Evolutionary conservation across 92 coral and sea anemone genomes (phyloP).

Genomic region (Zoanthus sansibaricus): DNA sequence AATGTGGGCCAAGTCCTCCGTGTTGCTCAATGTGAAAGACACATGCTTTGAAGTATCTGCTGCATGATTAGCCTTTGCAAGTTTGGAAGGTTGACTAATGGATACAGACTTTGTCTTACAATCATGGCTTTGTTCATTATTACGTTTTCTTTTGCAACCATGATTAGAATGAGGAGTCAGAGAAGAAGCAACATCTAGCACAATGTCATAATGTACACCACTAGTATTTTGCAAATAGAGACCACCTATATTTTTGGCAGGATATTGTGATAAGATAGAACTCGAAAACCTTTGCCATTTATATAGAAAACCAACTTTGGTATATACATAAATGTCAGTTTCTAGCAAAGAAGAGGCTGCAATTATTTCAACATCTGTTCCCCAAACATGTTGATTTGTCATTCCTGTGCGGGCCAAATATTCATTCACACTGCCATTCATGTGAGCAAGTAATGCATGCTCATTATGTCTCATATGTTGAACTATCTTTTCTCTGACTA

Average conservation of each 20-base stretch:
- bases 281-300: slow-evolving; percentile 73
- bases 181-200: slow-evolving; percentile 62
- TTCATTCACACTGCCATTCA: slow-evolving; percentile 54
- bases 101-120: background rate
- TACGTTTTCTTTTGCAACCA: slow-evolving; percentile 25
- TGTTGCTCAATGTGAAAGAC: slow-evolving; percentile 6
- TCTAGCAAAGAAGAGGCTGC: slow-evolving; percentile 18
- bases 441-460: slow-evolving; percentile 53
- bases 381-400: slow-evolving; percentile 47
- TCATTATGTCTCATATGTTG: slow-evolving; percentile 28
- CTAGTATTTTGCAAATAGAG: slow-evolving; percentile 67
- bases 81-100: slow-evolving; percentile 13
- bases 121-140: slow-evolving; percentile 8
- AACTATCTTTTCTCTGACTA: slow-evolving; percentile 21
- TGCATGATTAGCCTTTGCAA: slow-evolving; percentile 39
- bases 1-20: slow-evolving; percentile 13
- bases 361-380: slow-evolving; percentile 37
- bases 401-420: slow-evolving; percentile 56
- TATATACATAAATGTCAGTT: slow-evolving; percentile 65
- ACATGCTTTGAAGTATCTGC: slow-evolving; percentile 31
- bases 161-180: slow-evolving; percentile 21
- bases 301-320: slow-evolving; percentile 50
- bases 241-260: slow-evolving; percentile 40
- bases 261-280: slow-evolving; percentile 56
- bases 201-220: slow-evolving; percentile 81